Percentiles rank a stretch among this genome's conserved stretches.
Conservation (phyloP, 2,888 invertebrate species). For the Drosophila tripunctata region DNA sequence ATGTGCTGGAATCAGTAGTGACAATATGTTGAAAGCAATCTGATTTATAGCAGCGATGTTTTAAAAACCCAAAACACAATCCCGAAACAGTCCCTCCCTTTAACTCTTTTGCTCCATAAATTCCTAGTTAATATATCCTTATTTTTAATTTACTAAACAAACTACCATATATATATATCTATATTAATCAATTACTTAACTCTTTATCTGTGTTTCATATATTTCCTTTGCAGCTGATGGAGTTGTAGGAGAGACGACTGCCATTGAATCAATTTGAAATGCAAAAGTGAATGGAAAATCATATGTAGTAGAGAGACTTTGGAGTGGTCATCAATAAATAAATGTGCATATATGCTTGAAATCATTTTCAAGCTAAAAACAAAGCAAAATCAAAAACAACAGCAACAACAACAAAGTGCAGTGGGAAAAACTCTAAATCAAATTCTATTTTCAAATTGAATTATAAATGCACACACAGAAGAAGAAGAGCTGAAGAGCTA, state of each 20-base stretch:
- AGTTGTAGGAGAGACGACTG: neutral
- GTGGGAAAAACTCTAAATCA: conserved; percentile 29
- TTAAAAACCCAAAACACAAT: neutral
- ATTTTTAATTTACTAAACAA: neutral
- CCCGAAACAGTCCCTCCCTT: neutral
- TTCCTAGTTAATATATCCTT: neutral
- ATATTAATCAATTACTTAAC: neutral
- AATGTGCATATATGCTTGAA: conserved; percentile 34
- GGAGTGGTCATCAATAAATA: conserved; percentile 43
- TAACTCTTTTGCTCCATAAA: neutral
- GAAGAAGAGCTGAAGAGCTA: neutral
- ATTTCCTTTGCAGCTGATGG: neutral
- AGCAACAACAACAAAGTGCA: conserved; percentile 5
- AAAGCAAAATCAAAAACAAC: conserved; percentile 1
- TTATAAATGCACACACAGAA: conserved; percentile 48
- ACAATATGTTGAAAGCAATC: conserved; percentile 47
- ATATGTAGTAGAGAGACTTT: neutral
- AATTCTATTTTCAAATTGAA: conserved; percentile 59
- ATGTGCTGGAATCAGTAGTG: conserved; percentile 24
- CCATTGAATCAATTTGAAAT: conserved; percentile 1
- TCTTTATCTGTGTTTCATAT: neutral
- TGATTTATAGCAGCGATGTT: conserved; percentile 33
- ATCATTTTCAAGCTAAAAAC: conserved; percentile 7
- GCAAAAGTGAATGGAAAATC: conserved; percentile 1
- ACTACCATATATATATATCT: neutral